Evolutionary conservation across 2,113 vertebrate genomes (phyloP).

Genomic region (Psilopsiagon aymara): DNA sequence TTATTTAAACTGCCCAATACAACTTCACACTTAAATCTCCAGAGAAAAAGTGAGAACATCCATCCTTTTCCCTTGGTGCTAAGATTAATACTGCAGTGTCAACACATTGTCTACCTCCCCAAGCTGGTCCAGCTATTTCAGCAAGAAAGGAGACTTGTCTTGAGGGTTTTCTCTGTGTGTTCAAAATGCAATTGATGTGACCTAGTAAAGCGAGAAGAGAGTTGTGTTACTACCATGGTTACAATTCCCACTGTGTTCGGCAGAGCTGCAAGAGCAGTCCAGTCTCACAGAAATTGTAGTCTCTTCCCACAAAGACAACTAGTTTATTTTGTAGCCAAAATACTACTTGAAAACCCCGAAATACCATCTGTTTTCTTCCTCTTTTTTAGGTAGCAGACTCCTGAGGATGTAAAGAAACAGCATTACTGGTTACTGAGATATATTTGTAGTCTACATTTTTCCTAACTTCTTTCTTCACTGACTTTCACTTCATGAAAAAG

Average conservation of each 20-base stretch:
- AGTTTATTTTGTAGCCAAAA: not conserved
- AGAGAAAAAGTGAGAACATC: not conserved
- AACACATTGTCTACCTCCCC: not conserved
- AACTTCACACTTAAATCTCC: not conserved
- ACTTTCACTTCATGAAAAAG: not conserved
- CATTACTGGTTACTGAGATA: not conserved
- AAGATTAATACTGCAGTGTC: not conserved
- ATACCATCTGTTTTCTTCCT: not conserved
- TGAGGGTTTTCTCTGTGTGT: not conserved
- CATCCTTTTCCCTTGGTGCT: not conserved
- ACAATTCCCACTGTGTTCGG: not conserved
- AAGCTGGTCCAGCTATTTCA: not conserved
- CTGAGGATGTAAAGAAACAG: not conserved
- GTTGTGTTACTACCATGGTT: not conserved
- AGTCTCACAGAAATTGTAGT: not conserved
- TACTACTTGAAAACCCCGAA: accelerated
- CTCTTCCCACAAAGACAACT: not conserved
- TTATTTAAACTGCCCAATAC: not conserved
- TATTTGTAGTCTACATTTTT: not conserved
- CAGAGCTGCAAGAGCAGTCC: not conserved
- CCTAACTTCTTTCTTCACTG: not conserved
- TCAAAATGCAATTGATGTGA: not conserved
- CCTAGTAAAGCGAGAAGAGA: not conserved
- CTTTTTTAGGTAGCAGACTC: not conserved
- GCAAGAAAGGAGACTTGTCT: not conserved